Conservation (phyloP, 2,113 vertebrate genomes). For the Tupaia tana region DNA sequence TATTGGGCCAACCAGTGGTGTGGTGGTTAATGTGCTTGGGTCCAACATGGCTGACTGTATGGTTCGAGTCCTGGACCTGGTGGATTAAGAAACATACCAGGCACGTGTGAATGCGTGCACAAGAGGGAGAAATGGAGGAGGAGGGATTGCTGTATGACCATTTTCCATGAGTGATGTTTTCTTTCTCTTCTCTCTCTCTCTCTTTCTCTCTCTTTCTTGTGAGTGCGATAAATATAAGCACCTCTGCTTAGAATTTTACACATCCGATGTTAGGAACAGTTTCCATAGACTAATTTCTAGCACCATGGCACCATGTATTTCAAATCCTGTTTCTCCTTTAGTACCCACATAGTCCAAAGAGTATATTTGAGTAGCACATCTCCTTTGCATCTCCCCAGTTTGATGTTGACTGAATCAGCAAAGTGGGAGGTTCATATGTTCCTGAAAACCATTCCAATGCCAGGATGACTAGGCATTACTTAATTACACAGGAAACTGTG, state of each 20-base stretch:
- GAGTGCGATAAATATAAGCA: not conserved
- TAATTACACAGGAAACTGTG: not conserved
- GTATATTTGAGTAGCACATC: not conserved
- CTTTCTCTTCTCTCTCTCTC: no score
- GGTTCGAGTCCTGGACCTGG: no score
- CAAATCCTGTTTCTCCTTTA: not conserved
- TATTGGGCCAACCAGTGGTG: not conserved
- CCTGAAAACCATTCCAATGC: slow-evolving; percentile 27
- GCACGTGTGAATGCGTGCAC: no score
- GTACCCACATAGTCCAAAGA: not conserved
- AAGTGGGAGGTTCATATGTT: not conserved
- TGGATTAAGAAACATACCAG: no score
- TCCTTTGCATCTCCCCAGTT: not conserved
- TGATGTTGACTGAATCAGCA: not conserved
- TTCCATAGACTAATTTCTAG: not conserved
- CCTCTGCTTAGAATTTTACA: not conserved
- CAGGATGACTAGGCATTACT: slow-evolving; percentile 19
- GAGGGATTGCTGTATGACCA: no score
- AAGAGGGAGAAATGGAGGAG: no score
- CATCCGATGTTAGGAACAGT: not conserved
- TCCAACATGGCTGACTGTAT: no score
- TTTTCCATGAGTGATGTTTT: no score
- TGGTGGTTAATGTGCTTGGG: no score
- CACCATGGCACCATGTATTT: not conserved
- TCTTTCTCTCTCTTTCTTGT: no score